Conservation (phyloP, 1,140 invertebrate species). For the Drosophila athabasca region DNA sequence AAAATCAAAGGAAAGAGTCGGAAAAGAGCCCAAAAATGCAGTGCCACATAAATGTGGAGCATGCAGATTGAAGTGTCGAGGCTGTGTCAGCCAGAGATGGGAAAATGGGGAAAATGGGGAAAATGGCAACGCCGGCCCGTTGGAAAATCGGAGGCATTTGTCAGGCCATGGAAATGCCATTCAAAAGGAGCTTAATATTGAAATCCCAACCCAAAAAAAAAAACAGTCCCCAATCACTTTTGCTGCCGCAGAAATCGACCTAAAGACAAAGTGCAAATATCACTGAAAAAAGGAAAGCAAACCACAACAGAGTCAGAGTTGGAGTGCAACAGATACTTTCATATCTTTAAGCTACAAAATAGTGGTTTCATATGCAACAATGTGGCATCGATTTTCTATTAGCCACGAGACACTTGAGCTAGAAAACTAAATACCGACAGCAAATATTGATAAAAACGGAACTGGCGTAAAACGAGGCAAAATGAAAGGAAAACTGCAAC, state of each 20-base stretch:
- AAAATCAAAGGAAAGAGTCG: constrained; percentile 39
- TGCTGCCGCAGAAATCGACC: constrained; percentile 40
- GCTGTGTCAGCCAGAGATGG: constrained; percentile 3
- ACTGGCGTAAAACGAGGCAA: constrained; percentile 20
- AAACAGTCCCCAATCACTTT: constrained; percentile 20
- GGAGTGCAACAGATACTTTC: constrained; percentile 10
- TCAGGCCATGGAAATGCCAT: constrained; percentile 37
- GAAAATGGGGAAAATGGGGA: constrained; percentile 15
- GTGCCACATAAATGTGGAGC: constrained; percentile 72
- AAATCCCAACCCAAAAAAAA: too few species aligned
- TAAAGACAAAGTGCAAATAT: constrained; percentile 40
- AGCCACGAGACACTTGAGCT: constrained; percentile 66
- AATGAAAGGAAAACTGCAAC: constrained; percentile 14
- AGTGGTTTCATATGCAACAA: constrained; percentile 68
- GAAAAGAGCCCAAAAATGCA: constrained; percentile 46
- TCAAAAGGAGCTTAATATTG: constrained; percentile 26
- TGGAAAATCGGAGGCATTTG: constrained; percentile 37
- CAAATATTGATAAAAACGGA: constrained; percentile 64
- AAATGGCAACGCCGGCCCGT: constrained; percentile 16
- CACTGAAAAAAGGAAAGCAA: constrained; percentile 19
- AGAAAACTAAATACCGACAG: constrained; percentile 51
- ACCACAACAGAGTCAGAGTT: background rate
- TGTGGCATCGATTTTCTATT: constrained; percentile 75
- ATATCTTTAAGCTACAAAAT: constrained; percentile 27
- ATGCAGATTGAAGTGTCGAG: constrained; percentile 75